A percentile compares a stretch with the other conserved stretches of the same genome.
phyloP scores from a whole-genome alignment of 2,888 invertebrate species.

The Serrognathus titanus region DNA sequence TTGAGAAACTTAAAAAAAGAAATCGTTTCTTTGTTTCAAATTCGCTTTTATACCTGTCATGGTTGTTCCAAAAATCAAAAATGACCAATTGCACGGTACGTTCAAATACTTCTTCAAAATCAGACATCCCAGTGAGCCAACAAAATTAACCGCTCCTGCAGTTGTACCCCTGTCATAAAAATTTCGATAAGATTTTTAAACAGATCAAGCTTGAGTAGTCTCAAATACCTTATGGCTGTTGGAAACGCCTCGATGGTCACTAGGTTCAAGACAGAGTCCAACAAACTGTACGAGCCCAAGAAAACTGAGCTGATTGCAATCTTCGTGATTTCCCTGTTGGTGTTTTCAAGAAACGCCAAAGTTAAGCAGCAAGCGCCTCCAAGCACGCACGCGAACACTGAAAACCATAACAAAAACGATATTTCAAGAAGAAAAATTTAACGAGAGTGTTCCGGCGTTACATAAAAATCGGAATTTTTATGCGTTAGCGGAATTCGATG shows the following conservation, averaged over 20 bases:
- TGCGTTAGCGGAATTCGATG: no score
- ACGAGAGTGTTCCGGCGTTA: no score
- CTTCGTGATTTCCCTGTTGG: conserved; percentile 9
- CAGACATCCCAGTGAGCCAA: conserved; percentile 14
- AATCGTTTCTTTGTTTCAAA: no score
- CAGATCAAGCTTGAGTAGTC: no score
- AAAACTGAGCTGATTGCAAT: conserved; percentile 17
- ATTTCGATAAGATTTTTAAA: no score
- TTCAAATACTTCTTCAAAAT: conserved; percentile 21
- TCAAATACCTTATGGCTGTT: conserved; percentile 27
- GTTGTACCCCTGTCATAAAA: conserved; percentile 25
- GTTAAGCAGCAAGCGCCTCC: conserved; percentile 21
- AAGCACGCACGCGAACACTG: conserved; percentile 20
- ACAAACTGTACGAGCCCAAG: conserved; percentile 23
- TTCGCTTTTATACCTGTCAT: conserved; percentile 18
- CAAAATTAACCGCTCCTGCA: conserved; percentile 22
- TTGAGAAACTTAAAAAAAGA: no score
- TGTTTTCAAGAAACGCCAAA: conserved; percentile 17
- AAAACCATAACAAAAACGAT: not conserved
- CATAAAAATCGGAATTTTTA: no score
- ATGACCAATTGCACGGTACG: conserved; percentile 23
- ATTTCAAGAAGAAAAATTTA: no score
- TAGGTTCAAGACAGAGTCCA: conserved; percentile 23
- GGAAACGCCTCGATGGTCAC: conserved; percentile 28
- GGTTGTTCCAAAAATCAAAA: conserved; percentile 22